Evolutionary conservation across 2,797 vertebrate species (phyloP), one percentile per base, ranked within the genome.

Genomic region (Tamandua tetradactyla): DNA sequence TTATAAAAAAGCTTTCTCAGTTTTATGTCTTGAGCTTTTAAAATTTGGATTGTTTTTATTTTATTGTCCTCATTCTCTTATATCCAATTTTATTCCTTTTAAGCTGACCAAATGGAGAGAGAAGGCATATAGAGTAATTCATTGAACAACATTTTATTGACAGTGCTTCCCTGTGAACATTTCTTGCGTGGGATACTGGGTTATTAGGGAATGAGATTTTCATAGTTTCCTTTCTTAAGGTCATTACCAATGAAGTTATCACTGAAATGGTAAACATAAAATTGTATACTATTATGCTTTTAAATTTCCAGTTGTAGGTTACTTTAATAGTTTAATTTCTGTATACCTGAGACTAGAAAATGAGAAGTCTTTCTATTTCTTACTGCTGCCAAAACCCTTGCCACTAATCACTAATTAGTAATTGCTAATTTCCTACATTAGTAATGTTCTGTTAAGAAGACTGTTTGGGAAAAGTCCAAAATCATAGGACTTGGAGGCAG

Each of bases 201-300:
- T 66, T 92, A 49, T 49, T 57, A 47, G 79, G 62, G 47, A 74
- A 52, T 2, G 37, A 57, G 30, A 86, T 37, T 85, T 95, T 87
- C 17, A 42, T 44, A 1, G 44, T 37, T 90, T 76, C 27, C 25
- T 66, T 11, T 80, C 64, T 87, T 68, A 89, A 94, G 87, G 76
- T 64, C 3, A n/a, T 37, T 78, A 40, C 22, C 35, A 52, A 35
- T 32, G 59, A 42, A 79, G 12, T 75, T 88, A 80, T 66, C 23
- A 81, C 59, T 84, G 71, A 94, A 92, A 91, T 93, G n/a, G 25
- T 79, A 87, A 92, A 55, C 87, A 61, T 35, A 49, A 90, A 75
- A 27, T 80, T 80, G 20, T 75, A n/a, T 27, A 2, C 71, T 83
- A 59, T 11, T 52, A 35, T 75, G 20, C 57, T 83, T 92, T 93